A percentile compares a stretch with the other conserved stretches of the same genome.
Conservation (phyloP, 2,113 vertebrate species). For the Toxostoma redivivum region DNA sequence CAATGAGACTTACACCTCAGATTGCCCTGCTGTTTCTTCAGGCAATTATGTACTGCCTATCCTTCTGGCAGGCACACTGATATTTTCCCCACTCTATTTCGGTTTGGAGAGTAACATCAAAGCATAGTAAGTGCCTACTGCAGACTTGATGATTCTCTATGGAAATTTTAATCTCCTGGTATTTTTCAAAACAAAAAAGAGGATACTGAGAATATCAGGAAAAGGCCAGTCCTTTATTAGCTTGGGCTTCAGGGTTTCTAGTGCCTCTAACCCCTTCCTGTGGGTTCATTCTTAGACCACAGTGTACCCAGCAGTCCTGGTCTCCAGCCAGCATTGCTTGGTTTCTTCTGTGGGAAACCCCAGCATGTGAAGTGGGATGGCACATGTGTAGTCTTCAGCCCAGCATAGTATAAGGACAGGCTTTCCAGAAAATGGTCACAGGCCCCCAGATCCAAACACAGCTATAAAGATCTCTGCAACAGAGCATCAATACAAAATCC, state of each 20-base stretch:
- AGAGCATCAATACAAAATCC: background rate
- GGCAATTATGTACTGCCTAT: background rate
- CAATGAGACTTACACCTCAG: background rate
- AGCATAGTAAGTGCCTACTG: background rate
- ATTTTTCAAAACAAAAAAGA: background rate
- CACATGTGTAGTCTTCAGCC: background rate
- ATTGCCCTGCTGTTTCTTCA: background rate
- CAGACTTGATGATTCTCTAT: background rate
- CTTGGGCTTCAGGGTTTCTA: background rate
- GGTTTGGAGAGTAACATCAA: background rate
- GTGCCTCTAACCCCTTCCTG: background rate
- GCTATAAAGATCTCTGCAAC: background rate
- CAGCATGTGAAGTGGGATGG: background rate
- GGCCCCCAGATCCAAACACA: background rate
- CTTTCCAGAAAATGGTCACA: background rate
- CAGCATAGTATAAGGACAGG: background rate
- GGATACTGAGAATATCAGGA: background rate
- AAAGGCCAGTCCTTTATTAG: background rate
- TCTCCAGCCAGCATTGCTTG: background rate
- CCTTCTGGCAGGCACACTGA: background rate
- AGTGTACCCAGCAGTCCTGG: fast-evolving
- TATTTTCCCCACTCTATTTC: background rate
- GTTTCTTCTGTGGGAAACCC: background rate
- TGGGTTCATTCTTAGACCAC: background rate
- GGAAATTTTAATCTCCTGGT: background rate